Base-by-base conservation (phyloP, 1,140 invertebrate genomes). In the Meloidogyne chitwoodi region DNA sequence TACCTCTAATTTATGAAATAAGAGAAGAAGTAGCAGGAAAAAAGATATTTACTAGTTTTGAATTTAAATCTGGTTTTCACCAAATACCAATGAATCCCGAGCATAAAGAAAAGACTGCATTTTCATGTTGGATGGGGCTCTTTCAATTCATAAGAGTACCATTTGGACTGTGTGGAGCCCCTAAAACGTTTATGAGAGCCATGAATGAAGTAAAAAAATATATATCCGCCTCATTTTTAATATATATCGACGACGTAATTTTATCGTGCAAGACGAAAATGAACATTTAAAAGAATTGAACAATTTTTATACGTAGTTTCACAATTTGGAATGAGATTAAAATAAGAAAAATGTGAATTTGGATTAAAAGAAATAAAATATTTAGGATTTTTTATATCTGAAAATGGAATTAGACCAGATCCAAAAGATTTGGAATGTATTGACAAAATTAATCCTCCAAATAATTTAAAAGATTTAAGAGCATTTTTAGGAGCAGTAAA, bases 171-270 rank as follows among this genome's bases (percentile, higher is more conserved):
- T 48, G 41, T 22, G 68, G 34, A 3, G 68, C 68, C 5, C 75
- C 79, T 5, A 63, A 63, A 6, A 19, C 61, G 2, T 81, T 81
- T 48, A 76, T 78, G 69, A 22, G 62, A 44, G 34, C 65, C 0
- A 80, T 81, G 79, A 72, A 81, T 41, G 24, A 27, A 22, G 19
- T 81, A n/a, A 44, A 63, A 34, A 75, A 64, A 77, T 48, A 76
- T 27, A 34, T 76, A 0, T 64, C 75, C 6, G 27, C 71, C 16
- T 38, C 75, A 16, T 64, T 76, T 75, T 67, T 76, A 56, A 62
- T 77, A 0, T 76, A 76, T 16, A 27, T 76, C 8, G 75, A 76
- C 19, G 75, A 76, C 24, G 70, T 76, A 6, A 41, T 76, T 3
- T 26, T 76, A 6, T 44, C 75, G 0, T 27, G 11, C 0, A 6